These are phyloP conservation scores for Nipponacmea schrenckii DNA, from an alignment of 2,888 invertebrate species.

Conservation along the genomic window DNA sequence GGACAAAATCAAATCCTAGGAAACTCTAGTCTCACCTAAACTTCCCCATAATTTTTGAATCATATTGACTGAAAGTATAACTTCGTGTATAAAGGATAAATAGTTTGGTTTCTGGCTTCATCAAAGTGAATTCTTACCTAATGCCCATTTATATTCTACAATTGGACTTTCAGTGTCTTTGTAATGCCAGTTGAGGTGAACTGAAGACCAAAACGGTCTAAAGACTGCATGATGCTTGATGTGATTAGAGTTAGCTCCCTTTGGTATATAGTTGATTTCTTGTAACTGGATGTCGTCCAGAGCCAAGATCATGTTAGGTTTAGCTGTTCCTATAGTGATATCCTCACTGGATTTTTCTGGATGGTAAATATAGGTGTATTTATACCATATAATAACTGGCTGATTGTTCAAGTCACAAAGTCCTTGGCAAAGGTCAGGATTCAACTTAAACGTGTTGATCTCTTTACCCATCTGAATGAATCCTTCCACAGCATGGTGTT, in stretches of 20 bases:
- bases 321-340: neutral
- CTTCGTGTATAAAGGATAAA: too few relatives aligned
- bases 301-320: slow-evolving; percentile 12
- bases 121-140: slow-evolving; percentile 16
- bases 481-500: slow-evolving; percentile 24
- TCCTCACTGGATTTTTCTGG: neutral
- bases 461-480: slow-evolving; percentile 25
- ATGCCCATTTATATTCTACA: slow-evolving; percentile 25
- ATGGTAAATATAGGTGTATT: slow-evolving; percentile 2
- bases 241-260: neutral
- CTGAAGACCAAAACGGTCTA: slow-evolving; percentile 25
- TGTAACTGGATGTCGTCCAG: slow-evolving; percentile 15
- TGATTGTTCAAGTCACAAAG: slow-evolving; percentile 21
- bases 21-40: too few relatives aligned
- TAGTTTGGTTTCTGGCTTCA: too few relatives aligned
- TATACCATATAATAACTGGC: slow-evolving; percentile 25
- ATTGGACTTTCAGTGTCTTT: slow-evolving; percentile 21
- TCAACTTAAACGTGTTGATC: slow-evolving; percentile 20
- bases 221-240: slow-evolving; percentile 17
- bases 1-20: too few relatives aligned
- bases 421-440: slow-evolving; percentile 25
- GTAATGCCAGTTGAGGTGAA: slow-evolving; percentile 30
- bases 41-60: too few relatives aligned
- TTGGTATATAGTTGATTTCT: slow-evolving; percentile 14
- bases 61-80: too few relatives aligned